Conservation (phyloP, 1,140 invertebrate genomes). For the Nomia melanderi region DNA sequence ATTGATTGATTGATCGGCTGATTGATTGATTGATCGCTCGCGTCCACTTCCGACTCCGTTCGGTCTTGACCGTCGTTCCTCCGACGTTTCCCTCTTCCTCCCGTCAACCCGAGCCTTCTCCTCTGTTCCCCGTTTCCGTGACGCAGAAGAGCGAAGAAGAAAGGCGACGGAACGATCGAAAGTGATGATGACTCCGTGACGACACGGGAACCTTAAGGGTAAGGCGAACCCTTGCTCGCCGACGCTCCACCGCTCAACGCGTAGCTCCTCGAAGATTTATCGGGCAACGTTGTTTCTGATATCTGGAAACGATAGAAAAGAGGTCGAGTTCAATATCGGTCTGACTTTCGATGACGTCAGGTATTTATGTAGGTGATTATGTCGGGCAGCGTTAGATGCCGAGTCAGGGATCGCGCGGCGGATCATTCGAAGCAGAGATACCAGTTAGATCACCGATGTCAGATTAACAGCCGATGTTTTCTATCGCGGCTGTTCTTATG, state of each 20-base stretch:
- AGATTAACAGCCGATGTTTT: no score
- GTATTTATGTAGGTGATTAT: background rate
- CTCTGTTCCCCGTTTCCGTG: background rate
- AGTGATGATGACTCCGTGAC: background rate
- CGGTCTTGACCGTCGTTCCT: background rate
- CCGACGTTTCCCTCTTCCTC: background rate
- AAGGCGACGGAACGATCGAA: background rate
- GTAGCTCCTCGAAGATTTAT: background rate
- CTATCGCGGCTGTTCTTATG: no score
- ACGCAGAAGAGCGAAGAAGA: background rate
- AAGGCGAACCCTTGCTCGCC: background rate
- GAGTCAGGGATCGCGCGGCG: background rate
- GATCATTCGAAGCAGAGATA: background rate
- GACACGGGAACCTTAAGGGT: background rate
- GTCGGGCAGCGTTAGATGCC: background rate
- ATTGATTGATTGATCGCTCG: background rate
- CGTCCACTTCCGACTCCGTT: background rate
- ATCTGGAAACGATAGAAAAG: background rate
- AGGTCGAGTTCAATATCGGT: background rate
- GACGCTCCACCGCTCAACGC: background rate
- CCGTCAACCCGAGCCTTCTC: background rate
- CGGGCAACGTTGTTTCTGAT: background rate
- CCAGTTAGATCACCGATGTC: no score
- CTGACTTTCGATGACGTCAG: background rate
- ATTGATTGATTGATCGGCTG: slow-evolving; percentile 5